A percentile compares a stretch with the other conserved stretches of the same genome.
These are phyloP conservation scores for Drosophila koepferae DNA, from an alignment of 2,888 invertebrate species.

Conservation along the genomic window DNA sequence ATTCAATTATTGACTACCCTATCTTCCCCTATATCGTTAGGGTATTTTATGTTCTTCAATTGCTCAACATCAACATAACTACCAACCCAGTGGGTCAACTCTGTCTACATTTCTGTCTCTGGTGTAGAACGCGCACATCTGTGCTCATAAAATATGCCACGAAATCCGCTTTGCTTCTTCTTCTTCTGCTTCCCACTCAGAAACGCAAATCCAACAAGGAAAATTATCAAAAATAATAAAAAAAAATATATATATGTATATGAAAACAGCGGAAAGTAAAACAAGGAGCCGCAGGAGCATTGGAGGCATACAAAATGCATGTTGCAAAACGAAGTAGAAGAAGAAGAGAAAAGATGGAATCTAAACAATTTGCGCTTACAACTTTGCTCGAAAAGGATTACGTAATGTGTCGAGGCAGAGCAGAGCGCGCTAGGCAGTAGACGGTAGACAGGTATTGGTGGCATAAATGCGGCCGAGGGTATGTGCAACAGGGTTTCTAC, in stretches of 20 bases:
- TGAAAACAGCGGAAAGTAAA: slow-evolving; percentile 17
- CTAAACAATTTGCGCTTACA: slow-evolving; percentile 71
- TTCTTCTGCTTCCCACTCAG: slow-evolving; percentile 32
- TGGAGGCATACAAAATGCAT: slow-evolving; percentile 55
- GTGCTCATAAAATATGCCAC: slow-evolving; percentile 68
- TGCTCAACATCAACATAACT: slow-evolving; percentile 13
- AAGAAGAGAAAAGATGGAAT: slow-evolving; percentile 39
- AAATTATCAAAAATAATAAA: slow-evolving; percentile 72
- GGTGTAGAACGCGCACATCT: slow-evolving; percentile 49
- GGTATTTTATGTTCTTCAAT: neutral
- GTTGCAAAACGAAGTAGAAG: slow-evolving; percentile 23
- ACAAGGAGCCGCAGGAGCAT: slow-evolving; percentile 10
- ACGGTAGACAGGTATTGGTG: neutral
- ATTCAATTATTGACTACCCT: too few relatives aligned
- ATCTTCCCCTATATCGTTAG: neutral
- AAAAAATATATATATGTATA: neutral
- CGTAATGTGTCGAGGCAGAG: slow-evolving; percentile 33
- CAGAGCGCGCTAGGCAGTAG: neutral
- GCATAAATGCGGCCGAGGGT: slow-evolving; percentile 16
- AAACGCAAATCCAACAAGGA: slow-evolving; percentile 62
- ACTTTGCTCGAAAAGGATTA: slow-evolving; percentile 63
- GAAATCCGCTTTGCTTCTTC: slow-evolving; percentile 56
- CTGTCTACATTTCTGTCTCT: slow-evolving; percentile 13
- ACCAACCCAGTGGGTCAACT: slow-evolving; percentile 36
- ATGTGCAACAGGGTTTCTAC: slow-evolving; percentile 13